phyloP scores from a whole-genome alignment of 2,113 vertebrate species.

The Oryzias celebensis region DNA sequence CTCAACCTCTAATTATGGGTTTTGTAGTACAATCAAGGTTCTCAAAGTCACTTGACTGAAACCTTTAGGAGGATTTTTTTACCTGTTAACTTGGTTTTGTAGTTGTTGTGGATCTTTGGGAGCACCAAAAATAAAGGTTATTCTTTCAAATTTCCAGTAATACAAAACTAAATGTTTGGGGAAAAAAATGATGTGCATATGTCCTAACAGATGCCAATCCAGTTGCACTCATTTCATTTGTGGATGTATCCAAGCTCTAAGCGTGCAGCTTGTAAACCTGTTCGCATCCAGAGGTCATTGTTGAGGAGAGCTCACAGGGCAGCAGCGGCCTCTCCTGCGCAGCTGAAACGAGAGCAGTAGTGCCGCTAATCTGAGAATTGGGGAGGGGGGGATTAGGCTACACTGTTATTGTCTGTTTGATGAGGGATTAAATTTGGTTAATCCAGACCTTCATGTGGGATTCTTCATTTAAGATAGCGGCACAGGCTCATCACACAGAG shows the following conservation, averaged over 20 bases:
- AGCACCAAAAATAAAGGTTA: too few relatives aligned
- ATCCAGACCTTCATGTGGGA: conserved; percentile 82
- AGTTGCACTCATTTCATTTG: conserved; percentile 47
- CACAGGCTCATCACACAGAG: conserved; percentile 69
- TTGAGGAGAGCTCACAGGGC: conserved; percentile 69
- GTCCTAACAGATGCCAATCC: conserved; percentile 15
- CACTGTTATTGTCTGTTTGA: conserved; percentile 82
- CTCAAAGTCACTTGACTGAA: conserved; percentile 56
- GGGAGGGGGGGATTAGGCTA: conserved; percentile 70
- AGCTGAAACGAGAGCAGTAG: conserved; percentile 65
- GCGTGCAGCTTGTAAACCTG: conserved; percentile 41
- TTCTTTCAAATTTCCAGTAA: too few relatives aligned
- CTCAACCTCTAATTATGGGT: conserved; percentile 68
- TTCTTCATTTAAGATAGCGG: conserved; percentile 80
- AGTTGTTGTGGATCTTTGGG: neutral
- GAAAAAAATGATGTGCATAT: neutral
- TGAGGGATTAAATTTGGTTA: conserved; percentile 82
- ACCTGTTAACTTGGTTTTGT: neutral
- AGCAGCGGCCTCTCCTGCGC: conserved; percentile 53
- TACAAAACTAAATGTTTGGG: too few relatives aligned
- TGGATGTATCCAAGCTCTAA: conserved; percentile 46
- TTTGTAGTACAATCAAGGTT: conserved; percentile 67
- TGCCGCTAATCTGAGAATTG: conserved; percentile 73
- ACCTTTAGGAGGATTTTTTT: neutral
- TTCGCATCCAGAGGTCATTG: conserved; percentile 73